Conservation (phyloP, 2,888 invertebrate genomes). For the Coecobrya sp. region DNA sequence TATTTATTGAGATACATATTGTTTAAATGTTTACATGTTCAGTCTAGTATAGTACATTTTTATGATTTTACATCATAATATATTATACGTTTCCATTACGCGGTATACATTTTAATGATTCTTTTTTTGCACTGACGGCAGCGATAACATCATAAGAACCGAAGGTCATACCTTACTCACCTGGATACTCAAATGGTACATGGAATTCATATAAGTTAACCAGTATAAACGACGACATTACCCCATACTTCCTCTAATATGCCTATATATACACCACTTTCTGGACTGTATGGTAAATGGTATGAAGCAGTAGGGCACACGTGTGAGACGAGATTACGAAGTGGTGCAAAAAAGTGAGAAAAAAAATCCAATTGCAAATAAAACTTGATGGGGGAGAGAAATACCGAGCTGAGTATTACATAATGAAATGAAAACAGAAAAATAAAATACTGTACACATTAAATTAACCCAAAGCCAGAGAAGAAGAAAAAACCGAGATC, state of each 20-base stretch:
- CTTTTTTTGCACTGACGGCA: background rate
- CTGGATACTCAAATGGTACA: background rate
- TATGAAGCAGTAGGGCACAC: background rate
- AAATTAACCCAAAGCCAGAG: background rate
- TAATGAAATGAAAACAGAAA: slow-evolving; percentile 5
- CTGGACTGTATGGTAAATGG: too few relatives aligned
- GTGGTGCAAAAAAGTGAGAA: background rate
- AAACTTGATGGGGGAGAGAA: background rate
- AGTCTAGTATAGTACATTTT: background rate
- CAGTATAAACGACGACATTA: background rate
- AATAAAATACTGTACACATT: background rate
- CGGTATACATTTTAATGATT: slow-evolving; percentile 8
- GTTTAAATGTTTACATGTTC: background rate
- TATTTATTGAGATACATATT: background rate
- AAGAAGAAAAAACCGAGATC: background rate
- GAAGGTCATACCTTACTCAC: slow-evolving; percentile 7
- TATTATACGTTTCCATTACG: background rate
- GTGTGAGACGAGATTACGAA: background rate
- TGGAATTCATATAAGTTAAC: background rate
- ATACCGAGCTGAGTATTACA: background rate
- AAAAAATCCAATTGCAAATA: background rate
- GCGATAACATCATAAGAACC: slow-evolving; percentile 8
- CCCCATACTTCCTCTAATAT: too few relatives aligned
- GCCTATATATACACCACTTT: background rate
- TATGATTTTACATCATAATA: background rate